A percentile compares a stretch with the other conserved stretches of the same genome.
phyloP scores from a whole-genome alignment of 2,113 vertebrate species.

The Hiodon tergisus region DNA sequence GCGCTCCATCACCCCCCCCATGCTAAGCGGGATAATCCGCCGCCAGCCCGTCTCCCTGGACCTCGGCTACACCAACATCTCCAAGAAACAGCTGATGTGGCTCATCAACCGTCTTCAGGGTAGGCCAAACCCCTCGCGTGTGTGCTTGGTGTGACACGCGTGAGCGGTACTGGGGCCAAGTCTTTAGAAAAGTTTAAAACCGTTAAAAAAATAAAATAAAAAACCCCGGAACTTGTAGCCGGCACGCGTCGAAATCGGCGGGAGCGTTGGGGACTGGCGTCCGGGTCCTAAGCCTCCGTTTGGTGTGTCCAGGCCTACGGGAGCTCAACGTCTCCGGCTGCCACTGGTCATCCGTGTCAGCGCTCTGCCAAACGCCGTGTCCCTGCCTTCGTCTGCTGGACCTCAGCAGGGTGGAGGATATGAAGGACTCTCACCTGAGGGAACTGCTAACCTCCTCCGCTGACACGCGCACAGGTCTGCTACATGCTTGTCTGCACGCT shows the following conservation, averaged over 20 bases:
- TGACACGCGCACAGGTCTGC: conserved; percentile 73
- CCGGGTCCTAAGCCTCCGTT: neutral
- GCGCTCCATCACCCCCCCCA: conserved; percentile 82
- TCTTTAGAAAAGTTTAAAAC: neutral
- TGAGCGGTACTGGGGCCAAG: neutral
- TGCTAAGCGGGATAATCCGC: conserved; percentile 85
- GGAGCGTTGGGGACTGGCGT: neutral
- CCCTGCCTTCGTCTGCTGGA: conserved; percentile 79
- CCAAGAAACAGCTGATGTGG: conserved; percentile 90
- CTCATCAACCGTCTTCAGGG: conserved; percentile 83
- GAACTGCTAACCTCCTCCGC: conserved; percentile 76
- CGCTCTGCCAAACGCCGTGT: conserved; percentile 78
- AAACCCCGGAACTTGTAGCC: too few species aligned
- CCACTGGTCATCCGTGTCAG: conserved; percentile 76
- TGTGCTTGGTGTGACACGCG: neutral
- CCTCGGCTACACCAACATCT: conserved; percentile 85
- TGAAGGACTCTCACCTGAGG: conserved; percentile 82
- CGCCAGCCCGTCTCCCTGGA: conserved; percentile 78
- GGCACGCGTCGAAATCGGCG: too few species aligned
- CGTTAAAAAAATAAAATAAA: neutral
- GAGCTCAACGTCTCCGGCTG: conserved; percentile 79
- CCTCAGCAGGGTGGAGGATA: conserved; percentile 79
- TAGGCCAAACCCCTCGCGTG: conserved; percentile 28
- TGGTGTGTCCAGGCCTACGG: conserved; percentile 64
- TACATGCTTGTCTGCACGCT: neutral